Percentiles rank a stretch among this genome's conserved stretches.
Evolutionary conservation across 2,113 vertebrate species (phyloP).

Genomic region (Megaptera novaeangliae): DNA sequence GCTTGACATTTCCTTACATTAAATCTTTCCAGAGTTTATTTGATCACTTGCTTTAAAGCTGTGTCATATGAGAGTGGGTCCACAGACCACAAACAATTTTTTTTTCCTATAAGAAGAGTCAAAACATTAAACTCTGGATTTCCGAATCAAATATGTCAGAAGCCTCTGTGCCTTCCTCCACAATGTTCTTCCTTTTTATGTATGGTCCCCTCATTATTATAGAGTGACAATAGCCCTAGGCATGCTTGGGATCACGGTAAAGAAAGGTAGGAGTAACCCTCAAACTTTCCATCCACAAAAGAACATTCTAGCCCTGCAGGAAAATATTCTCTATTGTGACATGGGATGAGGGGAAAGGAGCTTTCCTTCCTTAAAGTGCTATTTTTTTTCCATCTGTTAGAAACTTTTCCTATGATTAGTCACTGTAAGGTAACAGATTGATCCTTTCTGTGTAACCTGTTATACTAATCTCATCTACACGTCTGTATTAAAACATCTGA

Average conservation of each 20-base stretch:
- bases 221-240: background rate
- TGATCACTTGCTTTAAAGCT: background rate
- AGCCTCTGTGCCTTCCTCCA: background rate
- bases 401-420: background rate
- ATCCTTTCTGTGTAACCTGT: background rate
- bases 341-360: fast-evolving
- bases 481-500: background rate
- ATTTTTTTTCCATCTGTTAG: background rate
- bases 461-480: background rate
- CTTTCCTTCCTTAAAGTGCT: background rate
- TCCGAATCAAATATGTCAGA: background rate
- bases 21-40: background rate
- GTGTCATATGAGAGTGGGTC: background rate
- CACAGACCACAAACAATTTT: too few species aligned
- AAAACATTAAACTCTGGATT: background rate
- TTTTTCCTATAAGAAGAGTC: background rate
- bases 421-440: background rate
- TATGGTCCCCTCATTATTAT: background rate
- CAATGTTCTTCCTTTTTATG: background rate
- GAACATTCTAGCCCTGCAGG: background rate
- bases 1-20: background rate
- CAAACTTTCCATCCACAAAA: background rate
- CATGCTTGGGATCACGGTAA: background rate
- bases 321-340: background rate
- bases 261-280: background rate